Base-by-base conservation (phyloP, 2,888 invertebrate species). In the Melanostoma scalare region DNA sequence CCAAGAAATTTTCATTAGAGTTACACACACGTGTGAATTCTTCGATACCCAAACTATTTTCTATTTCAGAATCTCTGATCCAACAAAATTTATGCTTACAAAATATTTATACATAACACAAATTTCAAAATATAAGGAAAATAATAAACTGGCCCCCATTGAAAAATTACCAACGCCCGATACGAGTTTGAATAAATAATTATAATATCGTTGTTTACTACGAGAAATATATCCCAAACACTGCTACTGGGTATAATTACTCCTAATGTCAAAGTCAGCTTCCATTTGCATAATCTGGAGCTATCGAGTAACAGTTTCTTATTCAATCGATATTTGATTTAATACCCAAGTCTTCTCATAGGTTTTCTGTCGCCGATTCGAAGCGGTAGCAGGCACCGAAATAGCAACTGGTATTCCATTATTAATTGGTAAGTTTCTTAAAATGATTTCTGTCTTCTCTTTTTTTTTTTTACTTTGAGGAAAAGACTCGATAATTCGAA, bases 221-320 rank as follows among this genome's bases (percentile, higher is more conserved):
- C 10, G 31, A 38, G 8, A 74, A 36, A 35, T 33, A 31, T 48
- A 40, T 58, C 20, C 20, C 53, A 65, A 40, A 76, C 67, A 36
- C 40, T 56, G 81, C 81, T 82, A 78, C 82, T 63, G 82, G 77
- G 38, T 38, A 82, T 78, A 82, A 82, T 82, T 82, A 82, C 82
- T 82, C 46, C 63, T 73, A 77, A 77, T 77, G 67, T 73, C 73
- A 50, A 68, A 77, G 55, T 68, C 73, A 65, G 9, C 31, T 48
- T 38, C 60, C 9, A 82, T 82, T 74, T 74, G 68, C 82, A 82
- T 82, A 82, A 82, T 74, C 72, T 63, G 38, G 55, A 52, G 46
- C 67, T 65, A 82, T 77, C 73, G 69, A 63, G 52, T 82, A 82
- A 82, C 82, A 58, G 82, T 74, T 75, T 35, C 35, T 40, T 30